These are phyloP conservation scores for Ophonus ardosiacus DNA, from an alignment of 2,888 invertebrate species.

Conservation along the genomic window DNA sequence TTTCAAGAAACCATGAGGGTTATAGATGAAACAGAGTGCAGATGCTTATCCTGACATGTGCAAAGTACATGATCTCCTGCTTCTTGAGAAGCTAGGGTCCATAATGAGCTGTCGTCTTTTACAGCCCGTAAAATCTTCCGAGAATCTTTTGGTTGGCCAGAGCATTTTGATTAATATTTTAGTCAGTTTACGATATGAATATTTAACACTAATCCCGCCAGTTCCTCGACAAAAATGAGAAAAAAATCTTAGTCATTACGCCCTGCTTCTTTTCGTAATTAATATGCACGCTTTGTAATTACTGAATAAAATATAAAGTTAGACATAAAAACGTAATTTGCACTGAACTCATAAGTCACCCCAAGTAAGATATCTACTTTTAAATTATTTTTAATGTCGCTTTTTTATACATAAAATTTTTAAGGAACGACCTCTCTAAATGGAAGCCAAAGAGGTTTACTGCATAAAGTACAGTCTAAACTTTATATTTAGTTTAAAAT, in stretches of 20 bases:
- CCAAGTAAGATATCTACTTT: slow-evolving; percentile 36
- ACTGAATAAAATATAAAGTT: slow-evolving; percentile 61
- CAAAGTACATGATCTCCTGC: no score
- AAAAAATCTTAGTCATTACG: slow-evolving; percentile 58
- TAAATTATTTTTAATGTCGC: slow-evolving; percentile 43
- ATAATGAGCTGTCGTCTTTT: slow-evolving; percentile 33
- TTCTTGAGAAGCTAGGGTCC: background rate
- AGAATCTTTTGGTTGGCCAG: slow-evolving; percentile 4
- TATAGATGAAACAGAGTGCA: no score
- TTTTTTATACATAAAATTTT: slow-evolving; percentile 32
- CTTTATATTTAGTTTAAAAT: background rate
- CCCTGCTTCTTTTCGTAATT: slow-evolving; percentile 45
- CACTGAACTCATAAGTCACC: slow-evolving; percentile 54
- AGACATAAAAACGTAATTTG: slow-evolving; percentile 57
- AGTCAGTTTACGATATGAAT: slow-evolving; percentile 54
- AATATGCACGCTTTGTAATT: slow-evolving; percentile 60
- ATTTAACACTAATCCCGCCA: slow-evolving; percentile 55
- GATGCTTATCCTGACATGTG: no score
- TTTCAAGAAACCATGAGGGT: no score
- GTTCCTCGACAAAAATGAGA: slow-evolving; percentile 51
- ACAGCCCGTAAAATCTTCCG: slow-evolving; percentile 18
- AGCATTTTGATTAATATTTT: slow-evolving; percentile 53
- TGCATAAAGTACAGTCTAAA: background rate
- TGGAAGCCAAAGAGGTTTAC: background rate
- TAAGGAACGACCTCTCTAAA: background rate